Percentiles rank a stretch among this genome's conserved stretches.
Evolutionary conservation across 1,140 invertebrate species (phyloP).

Genomic region (Panagrolaimus sp.): DNA sequence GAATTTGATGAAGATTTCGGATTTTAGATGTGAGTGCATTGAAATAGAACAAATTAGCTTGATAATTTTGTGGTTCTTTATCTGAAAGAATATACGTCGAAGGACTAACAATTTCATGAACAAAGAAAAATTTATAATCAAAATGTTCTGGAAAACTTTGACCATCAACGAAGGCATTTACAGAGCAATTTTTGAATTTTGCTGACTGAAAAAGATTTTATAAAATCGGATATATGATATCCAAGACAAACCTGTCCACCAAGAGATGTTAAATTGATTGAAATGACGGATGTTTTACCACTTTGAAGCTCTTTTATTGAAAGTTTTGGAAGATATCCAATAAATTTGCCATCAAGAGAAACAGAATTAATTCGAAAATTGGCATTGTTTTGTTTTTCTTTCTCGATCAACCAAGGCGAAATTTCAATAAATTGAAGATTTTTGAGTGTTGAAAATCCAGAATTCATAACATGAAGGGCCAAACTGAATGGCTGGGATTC

Average conservation of each 20-base stretch:
- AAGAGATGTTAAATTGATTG: neutral
- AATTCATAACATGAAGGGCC: conserved; percentile 3
- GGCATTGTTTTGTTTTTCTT: neutral
- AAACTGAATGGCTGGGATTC: neutral
- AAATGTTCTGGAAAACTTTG: neutral
- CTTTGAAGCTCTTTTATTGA: neutral
- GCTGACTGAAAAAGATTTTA: neutral
- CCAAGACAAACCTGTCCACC: neutral
- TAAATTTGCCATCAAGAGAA: neutral
- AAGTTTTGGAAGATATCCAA: neutral
- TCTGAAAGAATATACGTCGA: neutral
- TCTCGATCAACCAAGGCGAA: neutral
- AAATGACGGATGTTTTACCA: neutral
- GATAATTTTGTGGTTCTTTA: neutral
- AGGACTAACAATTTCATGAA: neutral
- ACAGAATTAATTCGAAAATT: conserved; percentile 9
- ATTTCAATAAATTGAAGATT: neutral
- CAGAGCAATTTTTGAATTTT: conserved; percentile 9
- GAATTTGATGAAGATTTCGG: neutral
- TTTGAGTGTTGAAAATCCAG: neutral
- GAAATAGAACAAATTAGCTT: neutral
- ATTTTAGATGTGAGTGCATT: neutral
- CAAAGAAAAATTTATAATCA: neutral
- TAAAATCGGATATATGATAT: neutral
- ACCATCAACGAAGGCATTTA: neutral